Evolutionary conservation across 2,888 invertebrate genomes (phyloP).

Genomic region (Drosophila rellima): DNA sequence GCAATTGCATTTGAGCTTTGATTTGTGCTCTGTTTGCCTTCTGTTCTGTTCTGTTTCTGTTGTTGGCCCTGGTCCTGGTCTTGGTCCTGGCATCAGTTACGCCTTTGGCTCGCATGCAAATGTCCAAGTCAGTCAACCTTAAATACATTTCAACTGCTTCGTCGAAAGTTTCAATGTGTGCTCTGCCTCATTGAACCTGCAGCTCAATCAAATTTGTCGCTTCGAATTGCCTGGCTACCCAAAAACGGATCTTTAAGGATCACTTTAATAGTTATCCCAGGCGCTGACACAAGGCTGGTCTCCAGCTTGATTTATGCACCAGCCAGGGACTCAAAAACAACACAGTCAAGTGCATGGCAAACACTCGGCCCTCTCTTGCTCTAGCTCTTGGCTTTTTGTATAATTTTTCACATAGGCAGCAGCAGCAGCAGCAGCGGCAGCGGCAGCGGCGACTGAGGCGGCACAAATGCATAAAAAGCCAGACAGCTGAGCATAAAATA

Average conservation of each 20-base stretch:
- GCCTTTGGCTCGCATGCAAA: conserved; percentile 59
- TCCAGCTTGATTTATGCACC: conserved; percentile 72
- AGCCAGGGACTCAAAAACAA: conserved; percentile 68
- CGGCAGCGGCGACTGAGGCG: conserved; percentile 29
- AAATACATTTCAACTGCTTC: conserved; percentile 35
- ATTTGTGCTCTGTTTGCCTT: conserved; percentile 43
- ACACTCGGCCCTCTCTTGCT: conserved; percentile 62
- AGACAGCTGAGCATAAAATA: conserved; percentile 82
- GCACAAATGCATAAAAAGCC: conserved; percentile 81
- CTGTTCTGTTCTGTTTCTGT: conserved; percentile 10
- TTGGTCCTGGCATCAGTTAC: conserved; percentile 20
- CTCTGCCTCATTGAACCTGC: conserved; percentile 47
- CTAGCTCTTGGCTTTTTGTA: conserved; percentile 64
- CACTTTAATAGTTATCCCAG: conserved; percentile 52
- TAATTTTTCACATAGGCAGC: conserved; percentile 81
- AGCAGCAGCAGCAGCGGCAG: conserved; percentile 17
- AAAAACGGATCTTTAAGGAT: conserved; percentile 53
- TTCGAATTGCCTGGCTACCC: conserved; percentile 26
- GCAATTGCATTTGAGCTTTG: conserved; percentile 60
- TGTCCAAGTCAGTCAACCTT: conserved; percentile 45
- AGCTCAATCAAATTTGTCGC: conserved; percentile 70
- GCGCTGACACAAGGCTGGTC: conserved; percentile 13
- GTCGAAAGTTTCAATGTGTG: conserved; percentile 10
- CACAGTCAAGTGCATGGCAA: conserved; percentile 81
- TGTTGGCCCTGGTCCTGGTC: conserved; percentile 7